These are phyloP conservation scores for Pteronura brasiliensis DNA, from an alignment of 2,113 vertebrate genomes.

Conservation along the genomic window DNA sequence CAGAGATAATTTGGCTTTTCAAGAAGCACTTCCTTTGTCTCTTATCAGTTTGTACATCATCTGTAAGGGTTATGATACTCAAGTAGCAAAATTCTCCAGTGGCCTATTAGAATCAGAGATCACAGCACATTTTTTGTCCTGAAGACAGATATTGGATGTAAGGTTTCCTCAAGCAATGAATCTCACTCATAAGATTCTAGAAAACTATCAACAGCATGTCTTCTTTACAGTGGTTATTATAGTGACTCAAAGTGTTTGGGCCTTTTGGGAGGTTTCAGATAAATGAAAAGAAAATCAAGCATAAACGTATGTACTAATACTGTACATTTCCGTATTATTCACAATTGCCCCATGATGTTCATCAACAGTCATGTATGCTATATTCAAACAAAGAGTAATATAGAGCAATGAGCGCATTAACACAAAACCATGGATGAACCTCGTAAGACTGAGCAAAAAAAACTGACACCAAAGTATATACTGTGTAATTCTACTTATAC, in stretches of 20 bases:
- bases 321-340: not conserved
- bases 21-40: constrained; percentile 11
- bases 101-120: constrained; percentile 27
- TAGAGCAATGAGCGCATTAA: not conserved
- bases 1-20: not conserved
- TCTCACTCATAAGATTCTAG: constrained; percentile 14
- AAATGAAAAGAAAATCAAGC: not conserved
- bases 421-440: not conserved
- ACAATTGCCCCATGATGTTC: not conserved
- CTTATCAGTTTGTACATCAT: constrained; percentile 29
- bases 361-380: not conserved
- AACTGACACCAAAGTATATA: not conserved
- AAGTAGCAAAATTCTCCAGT: not conserved
- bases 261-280: not conserved
- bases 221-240: not conserved
- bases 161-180: not conserved
- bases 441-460: not conserved
- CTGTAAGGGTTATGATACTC: not conserved
- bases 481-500: not conserved
- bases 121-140: not conserved
- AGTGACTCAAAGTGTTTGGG: not conserved
- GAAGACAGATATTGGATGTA: not conserved
- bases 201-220: not conserved
- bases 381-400: not conserved
- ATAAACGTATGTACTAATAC: not conserved